Base-by-base conservation (phyloP, 2,888 invertebrate genomes). In the Aethes cnicana region DNA sequence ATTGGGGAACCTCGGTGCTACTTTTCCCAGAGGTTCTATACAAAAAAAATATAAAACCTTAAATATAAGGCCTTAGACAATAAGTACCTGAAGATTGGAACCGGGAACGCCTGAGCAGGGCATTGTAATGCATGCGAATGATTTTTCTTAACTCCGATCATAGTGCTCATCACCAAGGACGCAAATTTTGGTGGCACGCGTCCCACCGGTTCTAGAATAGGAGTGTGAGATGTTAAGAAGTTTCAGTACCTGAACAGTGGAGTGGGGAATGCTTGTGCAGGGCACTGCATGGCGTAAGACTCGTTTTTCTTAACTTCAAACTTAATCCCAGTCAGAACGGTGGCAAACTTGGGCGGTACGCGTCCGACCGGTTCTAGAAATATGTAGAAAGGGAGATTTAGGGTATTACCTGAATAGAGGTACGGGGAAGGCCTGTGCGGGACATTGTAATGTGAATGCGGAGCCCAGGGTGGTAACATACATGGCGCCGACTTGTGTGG, bases 161-260 rank as follows among this genome's bases (percentile, higher is more conserved):
- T 92, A 47, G 88, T 92, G 57, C 92, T 90, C 72, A 92, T 92
- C 63, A 92, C 91, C 69, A 92, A 85, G 36, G 91, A 88, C 59
- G 93, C 91, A 64, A 94, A 92, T 77, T 93, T 93, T 30, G 94
- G 94, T 20, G 92, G 87, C 58, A 93, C 93, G 60, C 92, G 92
- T 61, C 93, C 93, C 54, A 94, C 91, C 9, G 94, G 94, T 72
- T 94, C 93, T 94, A 88, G 32, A 76, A 74, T 76, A 69, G 68
- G 47, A 68, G 62, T 57, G 41, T 56, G 54, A 61, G 61, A 63
- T 20, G 18, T 53, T 42, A 55, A 33, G 55, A 55, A 58, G 53
- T 56, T 49, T 11, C 8, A 20, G 16, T 85, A 91, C 91, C 91
- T 91, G 84, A 90, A 91, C 58, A 90, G 66, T 71, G 88, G 88